These are phyloP conservation scores for Dunckerocampus dactyliophorus DNA, from an alignment of 2,113 vertebrate genomes.

Conservation along the genomic window DNA sequence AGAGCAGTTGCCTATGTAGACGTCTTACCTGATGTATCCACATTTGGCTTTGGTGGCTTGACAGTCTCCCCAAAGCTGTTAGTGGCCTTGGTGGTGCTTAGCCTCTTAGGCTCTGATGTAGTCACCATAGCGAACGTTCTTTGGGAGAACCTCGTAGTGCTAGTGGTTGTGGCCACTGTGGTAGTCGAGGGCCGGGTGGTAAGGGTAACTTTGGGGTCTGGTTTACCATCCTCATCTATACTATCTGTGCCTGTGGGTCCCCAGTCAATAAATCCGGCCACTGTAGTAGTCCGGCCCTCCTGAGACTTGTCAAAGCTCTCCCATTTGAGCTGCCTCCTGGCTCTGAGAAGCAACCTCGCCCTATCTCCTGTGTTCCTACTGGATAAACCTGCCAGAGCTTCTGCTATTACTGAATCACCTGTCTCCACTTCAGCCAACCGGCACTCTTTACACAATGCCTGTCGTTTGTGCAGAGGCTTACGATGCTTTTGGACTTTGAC, in stretches of 20 bases:
- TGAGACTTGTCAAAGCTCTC: conserved; percentile 66
- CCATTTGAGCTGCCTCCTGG: conserved; percentile 72
- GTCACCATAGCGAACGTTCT: conserved; percentile 69
- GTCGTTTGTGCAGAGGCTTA: conserved; percentile 50
- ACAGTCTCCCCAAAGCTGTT: conserved; percentile 61
- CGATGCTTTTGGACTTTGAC: conserved; percentile 53
- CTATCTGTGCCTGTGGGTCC: conserved; percentile 74
- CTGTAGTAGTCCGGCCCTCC: conserved; percentile 74
- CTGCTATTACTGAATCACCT: conserved; percentile 32
- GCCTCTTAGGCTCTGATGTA: conserved; percentile 65
- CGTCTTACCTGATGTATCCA: conserved; percentile 72
- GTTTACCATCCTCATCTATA: conserved; percentile 58
- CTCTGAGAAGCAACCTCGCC: conserved; percentile 59
- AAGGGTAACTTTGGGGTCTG: conserved; percentile 56
- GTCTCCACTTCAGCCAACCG: conserved; percentile 47
- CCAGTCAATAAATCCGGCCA: conserved; percentile 79
- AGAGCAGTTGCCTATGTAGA: neutral
- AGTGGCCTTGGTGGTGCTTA: conserved; percentile 69
- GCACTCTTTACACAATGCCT: conserved; percentile 58
- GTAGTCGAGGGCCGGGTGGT: conserved; percentile 62
- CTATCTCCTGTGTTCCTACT: conserved; percentile 42
- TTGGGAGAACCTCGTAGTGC: conserved; percentile 63
- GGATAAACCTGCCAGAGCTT: conserved; percentile 44
- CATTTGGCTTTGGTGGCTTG: conserved; percentile 74
- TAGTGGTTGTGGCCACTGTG: conserved; percentile 61